A percentile compares a stretch with the other conserved stretches of the same genome.
These are phyloP conservation scores for Phalacrocorax carbo DNA, from an alignment of 2,113 vertebrate genomes.

Conservation along the genomic window DNA sequence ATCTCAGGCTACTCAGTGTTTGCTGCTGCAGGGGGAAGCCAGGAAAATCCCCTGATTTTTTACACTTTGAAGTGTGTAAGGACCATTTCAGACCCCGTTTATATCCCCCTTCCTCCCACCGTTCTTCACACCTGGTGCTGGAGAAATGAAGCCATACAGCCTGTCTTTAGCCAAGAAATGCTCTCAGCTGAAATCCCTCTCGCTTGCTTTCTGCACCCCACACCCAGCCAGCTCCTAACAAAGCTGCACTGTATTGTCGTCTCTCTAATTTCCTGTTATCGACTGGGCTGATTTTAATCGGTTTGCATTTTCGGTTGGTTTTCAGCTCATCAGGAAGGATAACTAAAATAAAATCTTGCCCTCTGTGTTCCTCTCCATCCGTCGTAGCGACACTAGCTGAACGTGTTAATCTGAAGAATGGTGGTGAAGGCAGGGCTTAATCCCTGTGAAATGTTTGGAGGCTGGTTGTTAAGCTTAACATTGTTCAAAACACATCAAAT, in stretches of 20 bases:
- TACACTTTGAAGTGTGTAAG: neutral
- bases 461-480: neutral
- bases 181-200: neutral
- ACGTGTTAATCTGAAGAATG: neutral
- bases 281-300: neutral
- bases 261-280: neutral
- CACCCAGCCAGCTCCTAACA: neutral
- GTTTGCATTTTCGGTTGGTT: constrained; percentile 30
- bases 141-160: neutral
- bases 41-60: neutral
- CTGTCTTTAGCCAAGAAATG: neutral
- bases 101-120: neutral
- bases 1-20: neutral
- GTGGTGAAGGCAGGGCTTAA: neutral
- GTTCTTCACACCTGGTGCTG: neutral
- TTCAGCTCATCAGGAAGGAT: constrained; percentile 33
- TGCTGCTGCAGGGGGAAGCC: neutral
- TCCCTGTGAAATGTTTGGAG: neutral
- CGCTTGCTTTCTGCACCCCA: neutral
- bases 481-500: constrained; percentile 20
- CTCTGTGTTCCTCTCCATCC: neutral
- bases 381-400: neutral
- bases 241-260: neutral
- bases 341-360: constrained; percentile 17
- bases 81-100: neutral